phyloP scores from a whole-genome alignment of 2,888 invertebrate genomes.

The Scrobipalpa costella region DNA sequence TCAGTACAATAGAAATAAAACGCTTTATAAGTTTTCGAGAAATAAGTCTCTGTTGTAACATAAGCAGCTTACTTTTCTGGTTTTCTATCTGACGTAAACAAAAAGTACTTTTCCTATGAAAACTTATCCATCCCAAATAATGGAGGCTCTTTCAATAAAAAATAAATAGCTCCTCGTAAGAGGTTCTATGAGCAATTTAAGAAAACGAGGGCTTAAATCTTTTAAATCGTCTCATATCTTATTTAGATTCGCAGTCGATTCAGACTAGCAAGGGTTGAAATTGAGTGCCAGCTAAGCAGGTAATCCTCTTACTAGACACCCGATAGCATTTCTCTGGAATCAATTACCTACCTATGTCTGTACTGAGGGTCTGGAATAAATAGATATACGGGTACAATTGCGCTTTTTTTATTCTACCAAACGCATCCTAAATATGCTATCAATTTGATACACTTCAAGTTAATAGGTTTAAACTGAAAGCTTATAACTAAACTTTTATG shows the following conservation, averaged over 20 bases:
- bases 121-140: background rate
- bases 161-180: background rate
- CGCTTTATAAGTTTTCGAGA: background rate
- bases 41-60: background rate
- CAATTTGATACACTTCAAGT: too few species aligned
- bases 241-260: background rate
- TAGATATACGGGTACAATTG: background rate
- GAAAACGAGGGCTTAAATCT: background rate
- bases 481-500: too few species aligned
- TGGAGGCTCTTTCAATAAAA: background rate
- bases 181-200: background rate
- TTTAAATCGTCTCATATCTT: slow-evolving; percentile 8
- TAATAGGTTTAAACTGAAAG: too few species aligned
- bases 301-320: background rate
- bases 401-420: too few species aligned
- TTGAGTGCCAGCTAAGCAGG: slow-evolving; percentile 8
- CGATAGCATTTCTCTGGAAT: background rate
- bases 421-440: too few species aligned
- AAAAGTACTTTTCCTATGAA: background rate
- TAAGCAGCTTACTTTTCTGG: slow-evolving; percentile 4
- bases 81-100: background rate
- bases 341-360: background rate
- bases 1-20: slow-evolving; percentile 5
- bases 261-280: background rate
- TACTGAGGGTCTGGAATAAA: background rate